Evolutionary conservation across 2,797 vertebrate genomes (phyloP), one percentile per base, ranked within the genome.

Genomic region (Etheostoma perlongum): DNA sequence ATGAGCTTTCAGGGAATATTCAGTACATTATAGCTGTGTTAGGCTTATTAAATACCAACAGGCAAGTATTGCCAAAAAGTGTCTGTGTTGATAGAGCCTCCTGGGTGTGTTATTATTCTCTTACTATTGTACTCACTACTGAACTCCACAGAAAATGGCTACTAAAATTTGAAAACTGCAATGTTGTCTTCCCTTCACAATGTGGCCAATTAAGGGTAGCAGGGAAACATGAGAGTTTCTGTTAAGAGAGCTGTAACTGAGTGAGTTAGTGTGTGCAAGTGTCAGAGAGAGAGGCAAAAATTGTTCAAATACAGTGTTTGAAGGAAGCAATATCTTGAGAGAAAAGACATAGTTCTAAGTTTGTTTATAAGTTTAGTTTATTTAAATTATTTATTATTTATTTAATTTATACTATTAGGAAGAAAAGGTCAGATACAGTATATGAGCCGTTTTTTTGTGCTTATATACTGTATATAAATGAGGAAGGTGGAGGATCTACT

Each of bases 201-300:
- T 81, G 68, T 67, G 72, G 67, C 72, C 81, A 90, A 89, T 86
- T 88, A 91, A 80, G 49, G 7, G 57, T 60, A 72, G 69, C 51
- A 74, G 71, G 71, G 54, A 82, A 85, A 88, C 75, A 79, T 55
- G 48, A 79, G 71, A 79, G 58, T 65, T 11, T 71, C 49, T 72
- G 78, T 79, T 67, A 66, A 71, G 71, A 77, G 42, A 87, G 72
- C 40, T 16, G 25, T 74, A 78, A 69, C 46, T 61, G 65, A 15
- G 40, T 49, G 65, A 15, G 40, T 49, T 44, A 21, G 40, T 64
- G 52, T 15, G 55, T 23, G 55, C 30, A 30, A 30, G 30, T 23
- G 19, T 12, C 6, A 36, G 51, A 23, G 55, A 74, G n/a, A 69
- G 63, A 33, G 30, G 6, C 8, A 8, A 36, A 36, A 10, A 36